Evolutionary conservation across 2,797 vertebrate species (phyloP), one percentile per base, ranked within the genome.

Genomic region (Gastrophryne carolinensis): DNA sequence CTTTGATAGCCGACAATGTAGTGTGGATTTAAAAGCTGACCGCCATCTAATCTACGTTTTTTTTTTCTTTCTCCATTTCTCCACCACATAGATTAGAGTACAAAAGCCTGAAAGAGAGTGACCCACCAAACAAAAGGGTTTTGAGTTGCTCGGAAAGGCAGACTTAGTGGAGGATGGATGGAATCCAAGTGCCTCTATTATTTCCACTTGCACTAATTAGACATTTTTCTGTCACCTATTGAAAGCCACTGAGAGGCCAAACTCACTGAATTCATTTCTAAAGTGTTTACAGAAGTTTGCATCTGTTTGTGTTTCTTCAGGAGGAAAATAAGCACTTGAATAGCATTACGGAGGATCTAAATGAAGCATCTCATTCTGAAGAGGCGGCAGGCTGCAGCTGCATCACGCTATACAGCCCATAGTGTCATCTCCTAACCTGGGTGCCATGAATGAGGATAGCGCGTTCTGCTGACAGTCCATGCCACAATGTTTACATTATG

Each of bases 221-320:
- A 93, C 91, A 92, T 92, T 93, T 93, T 93, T 91, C 91, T 92
- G 90, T 92, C 90, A 88, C 89, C 90, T 85, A 89, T 90, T 92
- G 90, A 92, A 87, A 82, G 87, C 87, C 75, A 86, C 90, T 90
- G 90, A 90, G 90, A 92, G 90, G 91, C 90, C 91, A 92, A 91
- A 92, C 90, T 91, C 89, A 84, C 90, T 89, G 90, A 91, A 92
- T 91, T 93, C 84, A 89, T 90, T 91, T 90, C 89, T 91, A 92
- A 92, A 92, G 90, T 92, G 91, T 92, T 93, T 91, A 92, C 91
- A 92, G 90, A 92, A 92, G 90, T 92, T 92, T 92, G 90, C 90
- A 91, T 92, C 90, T 92, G 90, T 91, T 92, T 92, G 90, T 90
- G 90, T 92, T 89, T 90, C 90, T 91, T 92, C 89, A 91, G 90